These are phyloP conservation scores for Seriola rivoliana DNA, from an alignment of 2,113 vertebrate species.

Conservation along the genomic window DNA sequence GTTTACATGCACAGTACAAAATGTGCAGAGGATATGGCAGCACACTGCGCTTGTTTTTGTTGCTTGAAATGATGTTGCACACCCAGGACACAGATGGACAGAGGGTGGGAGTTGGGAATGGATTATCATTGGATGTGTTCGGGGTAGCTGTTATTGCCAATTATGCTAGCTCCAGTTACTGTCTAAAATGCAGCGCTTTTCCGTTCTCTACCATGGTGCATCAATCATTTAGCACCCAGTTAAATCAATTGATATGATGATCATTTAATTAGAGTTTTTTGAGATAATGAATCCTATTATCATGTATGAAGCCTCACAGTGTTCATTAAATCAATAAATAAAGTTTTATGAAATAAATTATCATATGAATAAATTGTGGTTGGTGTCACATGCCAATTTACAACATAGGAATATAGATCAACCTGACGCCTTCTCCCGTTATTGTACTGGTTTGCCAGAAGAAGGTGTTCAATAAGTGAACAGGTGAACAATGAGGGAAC, in stretches of 20 bases:
- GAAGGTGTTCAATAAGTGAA: too few species aligned
- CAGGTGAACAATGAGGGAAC: too few species aligned
- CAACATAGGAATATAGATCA: too few species aligned
- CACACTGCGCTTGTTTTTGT: not conserved
- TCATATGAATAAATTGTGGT: not conserved
- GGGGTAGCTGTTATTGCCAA: too few species aligned
- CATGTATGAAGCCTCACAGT: not conserved
- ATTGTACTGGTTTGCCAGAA: too few species aligned
- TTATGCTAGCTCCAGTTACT: not conserved
- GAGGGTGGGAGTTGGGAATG: not conserved
- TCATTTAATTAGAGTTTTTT: not conserved
- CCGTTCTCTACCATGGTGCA: too few species aligned
- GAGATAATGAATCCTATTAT: not conserved
- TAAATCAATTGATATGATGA: not conserved
- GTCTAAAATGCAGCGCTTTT: not conserved
- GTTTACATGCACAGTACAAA: not conserved
- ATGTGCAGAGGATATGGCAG: not conserved
- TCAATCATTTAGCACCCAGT: not conserved
- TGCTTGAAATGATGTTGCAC: not conserved
- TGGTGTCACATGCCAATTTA: not conserved
- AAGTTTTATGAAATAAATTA: not conserved
- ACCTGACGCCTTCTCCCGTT: too few species aligned
- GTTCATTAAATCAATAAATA: not conserved
- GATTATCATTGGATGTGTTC: conserved; percentile 14
- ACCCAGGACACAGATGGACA: not conserved